Evolutionary conservation across 2,797 vertebrate genomes (phyloP).

Genomic region (Rousettus madagascariensis): DNA sequence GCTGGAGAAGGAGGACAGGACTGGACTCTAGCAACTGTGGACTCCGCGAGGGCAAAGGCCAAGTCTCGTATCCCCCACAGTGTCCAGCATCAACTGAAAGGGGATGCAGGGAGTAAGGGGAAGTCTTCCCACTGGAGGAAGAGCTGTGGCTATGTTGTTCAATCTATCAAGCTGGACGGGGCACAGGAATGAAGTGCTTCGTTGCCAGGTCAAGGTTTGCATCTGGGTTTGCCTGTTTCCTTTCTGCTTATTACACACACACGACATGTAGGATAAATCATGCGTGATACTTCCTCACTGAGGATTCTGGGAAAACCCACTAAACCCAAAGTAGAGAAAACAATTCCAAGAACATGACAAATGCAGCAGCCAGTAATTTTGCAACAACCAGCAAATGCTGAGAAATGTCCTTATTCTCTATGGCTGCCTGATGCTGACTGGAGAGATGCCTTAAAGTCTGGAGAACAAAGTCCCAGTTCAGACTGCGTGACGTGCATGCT

Average conservation of each 20-base stretch:
- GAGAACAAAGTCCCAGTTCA: not conserved
- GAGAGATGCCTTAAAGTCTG: not conserved
- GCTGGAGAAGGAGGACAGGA: not conserved
- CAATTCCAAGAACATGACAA: not conserved
- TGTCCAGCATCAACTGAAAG: not conserved
- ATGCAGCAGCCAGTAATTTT: not conserved
- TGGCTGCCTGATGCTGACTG: rapidly evolving
- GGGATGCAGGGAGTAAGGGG: rapidly evolving
- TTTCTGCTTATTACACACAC: not conserved
- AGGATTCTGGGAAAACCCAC: constrained; percentile 12
- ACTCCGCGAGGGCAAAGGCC: not conserved
- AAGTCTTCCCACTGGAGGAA: not conserved
- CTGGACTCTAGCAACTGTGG: not conserved
- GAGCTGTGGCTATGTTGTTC: rapidly evolving
- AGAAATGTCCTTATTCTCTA: not conserved
- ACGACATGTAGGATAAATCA: not conserved
- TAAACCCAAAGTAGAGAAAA: not conserved
- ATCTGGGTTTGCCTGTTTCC: not conserved
- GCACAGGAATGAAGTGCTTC: not conserved
- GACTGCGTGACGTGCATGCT: rapidly evolving
- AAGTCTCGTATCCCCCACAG: too few relatives aligned
- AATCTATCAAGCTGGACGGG: not conserved
- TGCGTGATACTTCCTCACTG: not conserved
- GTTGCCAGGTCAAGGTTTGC: not conserved
- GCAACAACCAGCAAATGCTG: not conserved